Conservation (phyloP, 1,140 invertebrate genomes). For the Lepidurus couesii region DNA sequence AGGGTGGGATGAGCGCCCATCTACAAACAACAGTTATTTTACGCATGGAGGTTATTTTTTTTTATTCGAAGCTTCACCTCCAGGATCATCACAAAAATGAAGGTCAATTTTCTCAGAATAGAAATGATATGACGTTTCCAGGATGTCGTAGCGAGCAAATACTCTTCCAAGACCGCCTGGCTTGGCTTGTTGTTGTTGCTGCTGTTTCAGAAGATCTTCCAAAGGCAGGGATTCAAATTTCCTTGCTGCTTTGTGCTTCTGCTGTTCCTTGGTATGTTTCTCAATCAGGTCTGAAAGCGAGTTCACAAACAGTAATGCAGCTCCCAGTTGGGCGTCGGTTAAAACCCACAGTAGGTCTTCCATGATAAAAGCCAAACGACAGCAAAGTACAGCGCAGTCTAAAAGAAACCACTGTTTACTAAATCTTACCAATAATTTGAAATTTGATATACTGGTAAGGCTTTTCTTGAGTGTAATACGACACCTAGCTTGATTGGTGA, state of each 20-base stretch:
- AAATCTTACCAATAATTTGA: conserved; percentile 6
- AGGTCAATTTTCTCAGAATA: conserved; percentile 88
- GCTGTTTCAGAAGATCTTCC: conserved; percentile 65
- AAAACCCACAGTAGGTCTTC: conserved; percentile 97
- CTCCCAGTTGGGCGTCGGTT: conserved; percentile 92
- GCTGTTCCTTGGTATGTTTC: conserved; percentile 70
- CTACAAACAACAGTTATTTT: conserved; percentile 46
- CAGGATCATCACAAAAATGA: conserved; percentile 94
- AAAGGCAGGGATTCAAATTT: conserved; percentile 75
- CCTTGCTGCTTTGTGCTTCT: conserved; percentile 75
- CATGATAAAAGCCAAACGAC: conserved; percentile 82
- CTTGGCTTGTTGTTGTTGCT: conserved; percentile 55
- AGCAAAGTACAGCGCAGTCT: conserved; percentile 92
- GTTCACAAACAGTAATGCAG: conserved; percentile 87
- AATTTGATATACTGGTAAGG: conserved; percentile 59
- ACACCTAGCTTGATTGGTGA: conserved; percentile 92
- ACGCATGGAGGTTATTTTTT: neutral
- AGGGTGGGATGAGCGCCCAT: conserved; percentile 72
- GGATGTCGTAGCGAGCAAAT: conserved; percentile 85
- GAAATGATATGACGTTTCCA: conserved; percentile 96
- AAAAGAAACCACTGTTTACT: conserved; percentile 41
- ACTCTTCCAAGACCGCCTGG: conserved; percentile 55
- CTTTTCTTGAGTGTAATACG: conserved; percentile 95
- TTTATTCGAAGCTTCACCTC: conserved; percentile 54
- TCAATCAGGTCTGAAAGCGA: conserved; percentile 80